phyloP scores from a whole-genome alignment of 1,140 invertebrate species.

The Drepana arcuata region DNA sequence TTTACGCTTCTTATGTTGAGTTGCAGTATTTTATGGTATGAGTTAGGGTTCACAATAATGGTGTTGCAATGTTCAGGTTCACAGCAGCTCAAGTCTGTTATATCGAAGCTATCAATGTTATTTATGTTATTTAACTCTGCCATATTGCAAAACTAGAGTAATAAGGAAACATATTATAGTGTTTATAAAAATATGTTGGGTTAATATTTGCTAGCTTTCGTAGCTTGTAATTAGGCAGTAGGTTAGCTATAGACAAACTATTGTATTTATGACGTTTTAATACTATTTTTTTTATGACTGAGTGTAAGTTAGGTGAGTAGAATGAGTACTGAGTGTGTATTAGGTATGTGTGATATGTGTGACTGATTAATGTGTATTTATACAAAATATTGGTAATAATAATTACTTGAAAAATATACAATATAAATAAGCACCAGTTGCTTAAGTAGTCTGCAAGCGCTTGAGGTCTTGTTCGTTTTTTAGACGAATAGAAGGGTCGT shows the following conservation, averaged over 20 bases:
- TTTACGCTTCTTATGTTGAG: conserved; percentile 7
- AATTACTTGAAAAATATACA: neutral
- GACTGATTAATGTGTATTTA: too few relatives aligned
- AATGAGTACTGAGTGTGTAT: too few relatives aligned
- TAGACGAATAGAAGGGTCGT: conserved; percentile 1
- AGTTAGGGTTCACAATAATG: neutral
- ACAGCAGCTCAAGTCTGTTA: neutral
- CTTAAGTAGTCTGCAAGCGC: neutral
- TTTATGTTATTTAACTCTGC: neutral
- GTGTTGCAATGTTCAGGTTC: conserved; percentile 1
- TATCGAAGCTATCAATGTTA: neutral
- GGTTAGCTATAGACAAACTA: too few relatives aligned
- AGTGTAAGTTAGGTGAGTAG: too few relatives aligned
- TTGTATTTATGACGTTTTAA: too few relatives aligned
- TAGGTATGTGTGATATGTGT: too few relatives aligned
- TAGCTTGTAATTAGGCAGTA: too few relatives aligned
- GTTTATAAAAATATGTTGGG: too few relatives aligned
- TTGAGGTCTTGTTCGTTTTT: conserved; percentile 1
- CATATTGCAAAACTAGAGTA: too few relatives aligned
- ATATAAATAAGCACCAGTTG: neutral
- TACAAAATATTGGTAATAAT: neutral
- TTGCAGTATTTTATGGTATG: neutral
- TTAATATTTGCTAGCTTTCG: too few relatives aligned
- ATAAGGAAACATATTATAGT: too few relatives aligned
- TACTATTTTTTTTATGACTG: too few relatives aligned